Percentiles rank a stretch among this genome's conserved stretches.
phyloP scores from a whole-genome alignment of 2,888 invertebrate species.

The Drosophila histrio region DNA sequence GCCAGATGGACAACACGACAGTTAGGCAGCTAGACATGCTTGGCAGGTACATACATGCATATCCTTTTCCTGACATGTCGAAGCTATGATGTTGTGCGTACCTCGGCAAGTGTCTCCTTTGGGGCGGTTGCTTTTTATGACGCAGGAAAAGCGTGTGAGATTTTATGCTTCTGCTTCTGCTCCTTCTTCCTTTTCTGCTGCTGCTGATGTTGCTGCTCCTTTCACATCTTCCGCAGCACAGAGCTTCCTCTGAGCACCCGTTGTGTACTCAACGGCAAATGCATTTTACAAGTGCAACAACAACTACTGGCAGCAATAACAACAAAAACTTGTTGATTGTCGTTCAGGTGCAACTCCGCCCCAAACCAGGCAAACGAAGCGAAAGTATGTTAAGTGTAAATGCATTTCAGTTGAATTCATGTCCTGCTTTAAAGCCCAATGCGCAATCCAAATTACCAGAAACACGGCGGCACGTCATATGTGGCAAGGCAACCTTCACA shows the following conservation, averaged over 20 bases:
- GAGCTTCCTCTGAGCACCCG: conserved; percentile 32
- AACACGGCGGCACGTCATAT: conserved; percentile 16
- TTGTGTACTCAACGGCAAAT: conserved; percentile 53
- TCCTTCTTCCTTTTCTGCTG: not conserved
- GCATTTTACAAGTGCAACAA: conserved; percentile 53
- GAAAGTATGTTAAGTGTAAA: conserved; percentile 62
- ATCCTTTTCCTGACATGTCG: conserved; percentile 57
- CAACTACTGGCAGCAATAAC: conserved; percentile 30
- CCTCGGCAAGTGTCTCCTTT: conserved; percentile 33
- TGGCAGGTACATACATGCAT: conserved; percentile 38
- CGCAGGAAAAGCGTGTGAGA: conserved; percentile 35
- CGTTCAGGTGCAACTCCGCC: conserved; percentile 40
- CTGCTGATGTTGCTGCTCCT: conserved; percentile 10
- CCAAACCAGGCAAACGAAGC: conserved; percentile 13
- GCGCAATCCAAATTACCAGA: conserved; percentile 40
- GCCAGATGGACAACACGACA: conserved; percentile 62
- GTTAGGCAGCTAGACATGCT: conserved; percentile 20
- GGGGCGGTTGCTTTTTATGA: conserved; percentile 39
- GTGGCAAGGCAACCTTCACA: conserved; percentile 11
- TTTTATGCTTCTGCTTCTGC: conserved; percentile 1
- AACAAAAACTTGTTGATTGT: conserved; percentile 70
- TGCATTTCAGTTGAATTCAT: conserved; percentile 45
- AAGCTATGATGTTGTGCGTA: conserved; percentile 36
- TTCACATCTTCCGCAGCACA: conserved; percentile 46
- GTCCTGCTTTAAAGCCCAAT: conserved; percentile 39